These are phyloP conservation scores for Leptobrachium leishanense DNA, from an alignment of 2,113 vertebrate species.

Conservation along the genomic window DNA sequence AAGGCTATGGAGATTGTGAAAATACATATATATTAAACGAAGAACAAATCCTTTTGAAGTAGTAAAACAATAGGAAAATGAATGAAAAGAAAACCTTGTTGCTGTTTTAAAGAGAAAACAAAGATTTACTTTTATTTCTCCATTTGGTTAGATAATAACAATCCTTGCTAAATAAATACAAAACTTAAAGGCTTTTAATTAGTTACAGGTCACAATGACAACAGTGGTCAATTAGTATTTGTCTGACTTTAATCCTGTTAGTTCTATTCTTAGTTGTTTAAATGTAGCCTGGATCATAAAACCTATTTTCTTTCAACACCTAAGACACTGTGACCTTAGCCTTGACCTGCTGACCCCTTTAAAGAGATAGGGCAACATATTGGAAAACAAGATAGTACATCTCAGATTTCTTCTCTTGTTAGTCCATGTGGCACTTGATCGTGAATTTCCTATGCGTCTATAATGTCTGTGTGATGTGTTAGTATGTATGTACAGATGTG, in stretches of 20 bases:
- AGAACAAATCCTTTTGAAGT: no score
- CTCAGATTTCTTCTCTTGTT: constrained; percentile 8
- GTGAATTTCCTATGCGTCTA: background rate
- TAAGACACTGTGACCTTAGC: constrained; percentile 46
- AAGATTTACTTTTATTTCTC: background rate
- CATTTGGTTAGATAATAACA: background rate
- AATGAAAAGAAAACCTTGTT: no score
- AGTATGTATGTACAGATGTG: no score
- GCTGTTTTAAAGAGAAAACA: background rate
- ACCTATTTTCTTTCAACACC: constrained; percentile 49
- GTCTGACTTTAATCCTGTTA: constrained; percentile 49
- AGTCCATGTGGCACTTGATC: background rate
- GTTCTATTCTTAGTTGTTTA: constrained; percentile 46
- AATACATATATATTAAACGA: no score
- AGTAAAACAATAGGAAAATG: no score
- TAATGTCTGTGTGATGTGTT: background rate
- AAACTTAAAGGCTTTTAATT: constrained; percentile 36
- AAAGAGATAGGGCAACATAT: constrained; percentile 41
- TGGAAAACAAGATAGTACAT: constrained; percentile 22
- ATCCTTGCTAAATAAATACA: constrained; percentile 5
- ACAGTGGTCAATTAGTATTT: constrained; percentile 45
- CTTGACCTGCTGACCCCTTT: constrained; percentile 41
- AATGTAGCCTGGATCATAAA: constrained; percentile 49
- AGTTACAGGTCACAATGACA: constrained; percentile 43
- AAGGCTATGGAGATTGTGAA: no score